phyloP scores from a whole-genome alignment of 64 coral and sea anemone species.

The Dendronephthya gigantea region DNA sequence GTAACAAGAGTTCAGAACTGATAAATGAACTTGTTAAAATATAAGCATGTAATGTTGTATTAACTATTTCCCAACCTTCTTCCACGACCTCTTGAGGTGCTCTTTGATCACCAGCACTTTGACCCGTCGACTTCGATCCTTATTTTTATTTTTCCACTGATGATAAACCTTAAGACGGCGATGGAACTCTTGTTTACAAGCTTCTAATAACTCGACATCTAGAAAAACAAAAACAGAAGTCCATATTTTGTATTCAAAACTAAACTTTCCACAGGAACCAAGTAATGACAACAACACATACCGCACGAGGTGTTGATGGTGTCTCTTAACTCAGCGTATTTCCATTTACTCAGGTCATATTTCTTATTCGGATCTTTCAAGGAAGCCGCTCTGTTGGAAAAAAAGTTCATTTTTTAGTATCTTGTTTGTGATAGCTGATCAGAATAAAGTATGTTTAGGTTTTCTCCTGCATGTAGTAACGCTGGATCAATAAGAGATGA shows the following conservation, averaged over 20 bases:
- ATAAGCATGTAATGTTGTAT: background rate
- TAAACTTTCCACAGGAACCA: no score
- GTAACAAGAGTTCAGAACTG: background rate
- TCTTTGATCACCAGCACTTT: conserved; percentile 52
- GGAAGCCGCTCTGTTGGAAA: background rate
- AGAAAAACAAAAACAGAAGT: background rate
- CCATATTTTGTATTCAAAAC: background rate
- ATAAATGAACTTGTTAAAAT: no score
- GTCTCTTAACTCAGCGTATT: conserved; percentile 88
- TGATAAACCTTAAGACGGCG: conserved; percentile 92
- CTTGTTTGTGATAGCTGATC: no score
- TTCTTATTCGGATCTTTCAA: conserved; percentile 51
- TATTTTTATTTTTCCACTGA: conserved; percentile 97
- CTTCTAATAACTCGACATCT: conserved; percentile 91
- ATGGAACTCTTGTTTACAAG: conserved; percentile 78
- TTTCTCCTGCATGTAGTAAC: no score
- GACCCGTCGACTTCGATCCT: conserved; percentile 42
- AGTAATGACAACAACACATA: background rate
- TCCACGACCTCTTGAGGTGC: conserved; percentile 72
- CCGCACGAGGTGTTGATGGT: conserved; percentile 98
- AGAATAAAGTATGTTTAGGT: no score
- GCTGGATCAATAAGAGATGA: no score
- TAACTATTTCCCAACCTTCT: conserved; percentile 27
- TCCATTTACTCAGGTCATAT: conserved; percentile 65
- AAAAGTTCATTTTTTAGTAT: background rate